Percentiles rank a stretch among this genome's conserved stretches.
Evolutionary conservation across 2,797 vertebrate species (phyloP).

Genomic region (Poliocrania exsul): DNA sequence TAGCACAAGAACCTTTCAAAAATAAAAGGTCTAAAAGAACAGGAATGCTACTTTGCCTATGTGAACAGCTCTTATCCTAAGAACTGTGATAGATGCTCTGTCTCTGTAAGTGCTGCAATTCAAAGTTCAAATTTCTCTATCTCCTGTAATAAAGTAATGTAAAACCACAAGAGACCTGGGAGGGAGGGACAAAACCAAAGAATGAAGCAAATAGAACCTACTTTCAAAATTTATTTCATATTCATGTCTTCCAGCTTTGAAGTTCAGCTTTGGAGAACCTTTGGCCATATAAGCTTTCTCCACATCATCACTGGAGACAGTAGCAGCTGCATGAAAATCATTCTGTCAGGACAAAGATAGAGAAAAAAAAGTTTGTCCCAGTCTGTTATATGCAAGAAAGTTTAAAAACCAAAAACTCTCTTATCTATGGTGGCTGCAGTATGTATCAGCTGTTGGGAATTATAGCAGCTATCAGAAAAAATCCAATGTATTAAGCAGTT

Average conservation of each 20-base stretch:
- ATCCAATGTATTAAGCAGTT: not conserved
- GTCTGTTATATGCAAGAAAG: not conserved
- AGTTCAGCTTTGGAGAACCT: slow-evolving; percentile 72
- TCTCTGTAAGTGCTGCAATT: not conserved
- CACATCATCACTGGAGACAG: slow-evolving; percentile 81
- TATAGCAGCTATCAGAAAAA: not conserved
- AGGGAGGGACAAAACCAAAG: not conserved
- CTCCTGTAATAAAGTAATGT: not conserved
- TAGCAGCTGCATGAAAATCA: slow-evolving; percentile 63
- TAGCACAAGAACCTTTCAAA: not conserved
- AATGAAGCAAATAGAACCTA: not conserved
- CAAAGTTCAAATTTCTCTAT: not conserved
- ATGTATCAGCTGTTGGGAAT: not conserved
- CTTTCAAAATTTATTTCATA: slow-evolving; percentile 86
- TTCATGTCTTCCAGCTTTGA: slow-evolving; percentile 77
- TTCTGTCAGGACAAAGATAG: slow-evolving; percentile 68
- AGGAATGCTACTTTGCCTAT: not conserved
- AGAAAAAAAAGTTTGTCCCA: not conserved
- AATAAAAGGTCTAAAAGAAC: not conserved
- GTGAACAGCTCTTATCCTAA: not conserved
- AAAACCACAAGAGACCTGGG: not conserved
- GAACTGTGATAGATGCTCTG: not conserved
- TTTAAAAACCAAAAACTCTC: not conserved
- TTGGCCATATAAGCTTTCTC: slow-evolving; percentile 85
- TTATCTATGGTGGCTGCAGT: not conserved